phyloP scores from a whole-genome alignment of 2,888 invertebrate species.

The Apamea sordens region DNA sequence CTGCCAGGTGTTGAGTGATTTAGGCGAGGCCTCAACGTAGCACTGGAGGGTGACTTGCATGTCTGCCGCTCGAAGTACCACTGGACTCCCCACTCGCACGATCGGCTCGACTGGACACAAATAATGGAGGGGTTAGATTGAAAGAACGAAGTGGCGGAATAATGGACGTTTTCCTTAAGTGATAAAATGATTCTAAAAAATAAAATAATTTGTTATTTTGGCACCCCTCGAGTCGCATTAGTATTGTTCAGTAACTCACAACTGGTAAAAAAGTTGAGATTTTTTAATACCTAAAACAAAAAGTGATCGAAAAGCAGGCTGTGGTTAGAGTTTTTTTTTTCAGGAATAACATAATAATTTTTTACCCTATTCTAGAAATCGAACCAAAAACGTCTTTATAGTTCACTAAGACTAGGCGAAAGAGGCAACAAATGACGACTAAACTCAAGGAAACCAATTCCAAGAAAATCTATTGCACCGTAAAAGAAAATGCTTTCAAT shows the following conservation, averaged over 20 bases:
- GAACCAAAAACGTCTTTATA: neutral
- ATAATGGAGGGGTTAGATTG: constrained; percentile 48
- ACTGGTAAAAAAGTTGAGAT: neutral
- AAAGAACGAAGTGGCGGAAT: constrained; percentile 24
- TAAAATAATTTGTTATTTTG: constrained; percentile 27
- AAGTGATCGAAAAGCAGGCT: neutral
- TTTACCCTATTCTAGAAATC: neutral
- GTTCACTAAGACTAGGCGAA: neutral
- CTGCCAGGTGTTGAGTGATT: constrained; percentile 95
- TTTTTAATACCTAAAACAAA: neutral
- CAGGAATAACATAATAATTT: too few relatives aligned
- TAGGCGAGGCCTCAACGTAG: constrained; percentile 96
- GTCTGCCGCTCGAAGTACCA: constrained; percentile 95
- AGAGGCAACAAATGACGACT: constrained; percentile 1
- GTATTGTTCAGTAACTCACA: constrained; percentile 7
- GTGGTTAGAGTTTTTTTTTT: neutral
- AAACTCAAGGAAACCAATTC: constrained; percentile 23
- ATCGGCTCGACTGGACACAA: constrained; percentile 93
- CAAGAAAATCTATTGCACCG: constrained; percentile 37
- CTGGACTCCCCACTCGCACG: constrained; percentile 95
- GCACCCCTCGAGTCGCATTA: constrained; percentile 30
- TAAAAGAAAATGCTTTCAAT: constrained; percentile 44
- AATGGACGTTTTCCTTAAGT: constrained; percentile 43
- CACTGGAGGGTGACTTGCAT: constrained; percentile 95
- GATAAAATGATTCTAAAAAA: constrained; percentile 41